These are phyloP conservation scores for Aspiorhynchus laticeps DNA, from an alignment of 2,113 vertebrate species.

Conservation along the genomic window DNA sequence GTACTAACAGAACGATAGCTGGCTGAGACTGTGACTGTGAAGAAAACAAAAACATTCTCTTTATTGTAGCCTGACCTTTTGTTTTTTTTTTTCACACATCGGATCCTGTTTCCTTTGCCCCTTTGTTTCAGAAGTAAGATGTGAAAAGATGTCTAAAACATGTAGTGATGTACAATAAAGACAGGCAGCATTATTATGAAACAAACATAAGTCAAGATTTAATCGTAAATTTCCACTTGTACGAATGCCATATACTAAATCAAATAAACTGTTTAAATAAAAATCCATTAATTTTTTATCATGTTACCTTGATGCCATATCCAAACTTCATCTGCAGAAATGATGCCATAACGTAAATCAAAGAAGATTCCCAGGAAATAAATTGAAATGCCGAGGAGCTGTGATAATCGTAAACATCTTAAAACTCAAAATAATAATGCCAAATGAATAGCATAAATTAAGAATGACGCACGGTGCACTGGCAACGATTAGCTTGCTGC, in stretches of 20 bases:
- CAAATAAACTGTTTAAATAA: conserved; percentile 71
- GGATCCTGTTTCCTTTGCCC: background rate
- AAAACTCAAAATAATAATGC: conserved; percentile 2
- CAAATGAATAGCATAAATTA: background rate
- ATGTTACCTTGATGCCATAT: conserved; percentile 71
- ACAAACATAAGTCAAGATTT: conserved; percentile 8
- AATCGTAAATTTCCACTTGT: conserved; percentile 7
- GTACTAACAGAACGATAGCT: background rate
- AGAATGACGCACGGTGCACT: background rate
- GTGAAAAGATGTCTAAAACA: background rate
- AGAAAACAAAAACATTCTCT: background rate
- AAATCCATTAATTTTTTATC: conserved; percentile 78
- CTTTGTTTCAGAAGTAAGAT: background rate
- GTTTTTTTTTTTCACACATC: background rate
- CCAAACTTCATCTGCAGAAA: conserved; percentile 60
- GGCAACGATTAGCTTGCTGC: background rate
- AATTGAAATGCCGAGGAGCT: conserved; percentile 19
- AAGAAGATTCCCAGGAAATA: conserved; percentile 1
- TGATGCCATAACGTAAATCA: conserved; percentile 37
- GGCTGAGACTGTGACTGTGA: background rate
- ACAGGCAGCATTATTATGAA: conserved; percentile 34
- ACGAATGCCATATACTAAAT: conserved; percentile 45
- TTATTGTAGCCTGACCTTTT: background rate
- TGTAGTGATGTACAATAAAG: background rate
- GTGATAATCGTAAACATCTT: background rate